Conservation (phyloP, 2,113 vertebrate species). For the Platanista minor region DNA sequence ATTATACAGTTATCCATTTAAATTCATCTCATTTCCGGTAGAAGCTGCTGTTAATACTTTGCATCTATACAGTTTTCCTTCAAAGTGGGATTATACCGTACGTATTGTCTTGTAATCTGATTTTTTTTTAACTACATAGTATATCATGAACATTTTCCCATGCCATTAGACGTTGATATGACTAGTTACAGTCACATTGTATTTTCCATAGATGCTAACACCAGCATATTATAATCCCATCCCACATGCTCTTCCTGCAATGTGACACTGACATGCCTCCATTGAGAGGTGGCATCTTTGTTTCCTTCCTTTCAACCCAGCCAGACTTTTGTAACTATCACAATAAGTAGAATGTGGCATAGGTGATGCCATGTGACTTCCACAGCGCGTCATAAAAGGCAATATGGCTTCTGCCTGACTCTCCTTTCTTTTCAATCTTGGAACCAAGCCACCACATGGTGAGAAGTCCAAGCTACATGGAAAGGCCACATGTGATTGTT, state of each 20-base stretch:
- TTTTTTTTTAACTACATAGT: not conserved
- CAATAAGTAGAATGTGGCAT: accelerated
- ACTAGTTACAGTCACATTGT: not conserved
- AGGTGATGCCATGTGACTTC: not conserved
- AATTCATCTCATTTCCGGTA: not conserved
- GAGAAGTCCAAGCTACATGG: not conserved
- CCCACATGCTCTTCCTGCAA: too few relatives aligned
- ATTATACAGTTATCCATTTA: not conserved
- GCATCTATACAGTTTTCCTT: not conserved
- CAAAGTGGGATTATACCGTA: not conserved
- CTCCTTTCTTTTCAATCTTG: not conserved
- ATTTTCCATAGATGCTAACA: not conserved
- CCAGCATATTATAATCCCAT: not conserved
- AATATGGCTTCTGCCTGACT: not conserved
- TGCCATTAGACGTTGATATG: not conserved
- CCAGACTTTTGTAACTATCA: not conserved
- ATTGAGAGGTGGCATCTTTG: not conserved
- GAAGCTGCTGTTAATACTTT: not conserved
- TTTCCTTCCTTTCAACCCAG: not conserved
- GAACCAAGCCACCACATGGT: not conserved
- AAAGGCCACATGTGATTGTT: not conserved
- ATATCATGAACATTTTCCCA: not conserved
- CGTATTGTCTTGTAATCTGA: not conserved
- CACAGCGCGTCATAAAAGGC: not conserved
- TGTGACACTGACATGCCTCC: accelerated